Conservation (phyloP, 2,888 invertebrate genomes). For the Drosophila melanocephala region DNA sequence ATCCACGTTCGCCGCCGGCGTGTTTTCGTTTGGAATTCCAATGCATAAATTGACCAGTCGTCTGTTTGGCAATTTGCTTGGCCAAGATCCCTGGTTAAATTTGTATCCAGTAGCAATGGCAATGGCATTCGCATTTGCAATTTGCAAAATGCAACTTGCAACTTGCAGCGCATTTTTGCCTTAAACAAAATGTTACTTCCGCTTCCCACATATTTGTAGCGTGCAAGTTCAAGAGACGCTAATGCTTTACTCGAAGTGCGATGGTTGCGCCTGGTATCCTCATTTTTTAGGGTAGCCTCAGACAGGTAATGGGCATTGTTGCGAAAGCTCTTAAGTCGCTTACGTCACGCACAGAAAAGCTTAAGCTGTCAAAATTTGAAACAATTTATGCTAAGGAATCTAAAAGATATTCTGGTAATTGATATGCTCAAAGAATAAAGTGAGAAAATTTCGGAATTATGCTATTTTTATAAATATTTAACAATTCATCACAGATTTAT, state of each 20-base stretch:
- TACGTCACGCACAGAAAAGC: slow-evolving; percentile 6
- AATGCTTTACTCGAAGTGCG: neutral
- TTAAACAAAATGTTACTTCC: neutral
- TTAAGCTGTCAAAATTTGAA: slow-evolving; percentile 21
- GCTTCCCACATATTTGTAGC: slow-evolving; percentile 1
- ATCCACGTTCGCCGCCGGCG: slow-evolving; percentile 42
- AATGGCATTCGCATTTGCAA: neutral
- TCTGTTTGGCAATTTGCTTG: slow-evolving; percentile 50
- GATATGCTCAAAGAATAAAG: neutral
- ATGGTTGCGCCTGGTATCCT: neutral
- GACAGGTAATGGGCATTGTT: neutral
- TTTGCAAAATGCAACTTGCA: slow-evolving; percentile 18
- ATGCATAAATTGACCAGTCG: slow-evolving; percentile 66
- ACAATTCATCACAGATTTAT: neutral
- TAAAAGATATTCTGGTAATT: neutral
- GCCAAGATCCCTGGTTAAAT: slow-evolving; percentile 48
- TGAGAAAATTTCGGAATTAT: neutral
- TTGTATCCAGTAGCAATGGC: slow-evolving; percentile 57
- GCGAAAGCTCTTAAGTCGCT: slow-evolving; percentile 18
- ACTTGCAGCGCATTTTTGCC: slow-evolving; percentile 1
- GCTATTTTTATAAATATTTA: neutral
- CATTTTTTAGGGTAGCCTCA: neutral
- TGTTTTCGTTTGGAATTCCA: slow-evolving; percentile 41
- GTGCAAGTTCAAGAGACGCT: neutral
- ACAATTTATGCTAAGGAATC: slow-evolving; percentile 2